phyloP scores from a whole-genome alignment of 1,140 invertebrate genomes.

The Drosophila seguyi region DNA sequence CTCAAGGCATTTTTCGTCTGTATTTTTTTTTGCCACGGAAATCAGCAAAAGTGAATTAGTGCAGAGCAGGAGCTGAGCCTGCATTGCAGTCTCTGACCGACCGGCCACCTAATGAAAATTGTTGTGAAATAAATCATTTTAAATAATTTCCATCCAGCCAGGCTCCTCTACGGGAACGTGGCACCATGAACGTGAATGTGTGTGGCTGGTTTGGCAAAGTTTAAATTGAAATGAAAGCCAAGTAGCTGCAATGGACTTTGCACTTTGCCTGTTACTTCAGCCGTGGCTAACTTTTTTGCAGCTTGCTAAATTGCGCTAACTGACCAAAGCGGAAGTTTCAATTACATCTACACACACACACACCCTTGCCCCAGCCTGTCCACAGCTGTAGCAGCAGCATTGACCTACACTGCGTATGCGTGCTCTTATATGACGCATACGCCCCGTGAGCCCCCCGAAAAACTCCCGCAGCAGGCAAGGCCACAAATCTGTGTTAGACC shows the following conservation, averaged over 20 bases:
- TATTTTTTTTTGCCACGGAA: conserved; percentile 58
- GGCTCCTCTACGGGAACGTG: background rate
- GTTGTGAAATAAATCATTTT: conserved; percentile 83
- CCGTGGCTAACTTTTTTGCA: conserved; percentile 80
- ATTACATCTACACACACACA: conserved; percentile 65
- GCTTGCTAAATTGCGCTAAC: conserved; percentile 83
- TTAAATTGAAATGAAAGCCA: conserved; percentile 82
- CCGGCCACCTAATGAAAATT: conserved; percentile 78
- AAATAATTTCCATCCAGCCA: conserved; percentile 74
- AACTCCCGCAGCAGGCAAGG: conserved; percentile 48
- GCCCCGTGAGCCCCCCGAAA: conserved; percentile 54
- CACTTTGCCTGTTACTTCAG: conserved; percentile 82
- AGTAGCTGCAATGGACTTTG: conserved; percentile 81
- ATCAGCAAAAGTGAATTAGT: conserved; percentile 81
- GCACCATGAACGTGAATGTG: conserved; percentile 9
- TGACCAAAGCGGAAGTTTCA: conserved; percentile 83
- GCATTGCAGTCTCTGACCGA: conserved; percentile 68
- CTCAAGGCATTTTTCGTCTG: conserved; percentile 63
- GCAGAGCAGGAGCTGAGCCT: conserved; percentile 40
- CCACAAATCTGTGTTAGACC: conserved; percentile 77
- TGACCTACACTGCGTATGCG: conserved; percentile 79
- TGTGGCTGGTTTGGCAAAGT: conserved; percentile 66
- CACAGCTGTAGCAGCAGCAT: conserved; percentile 52
- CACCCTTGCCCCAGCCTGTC: no score
- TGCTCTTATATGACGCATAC: conserved; percentile 72